Evolutionary conservation across 2,888 invertebrate genomes (phyloP), one percentile per base, ranked within the genome.

Genomic region (Eulithis testata): DNA sequence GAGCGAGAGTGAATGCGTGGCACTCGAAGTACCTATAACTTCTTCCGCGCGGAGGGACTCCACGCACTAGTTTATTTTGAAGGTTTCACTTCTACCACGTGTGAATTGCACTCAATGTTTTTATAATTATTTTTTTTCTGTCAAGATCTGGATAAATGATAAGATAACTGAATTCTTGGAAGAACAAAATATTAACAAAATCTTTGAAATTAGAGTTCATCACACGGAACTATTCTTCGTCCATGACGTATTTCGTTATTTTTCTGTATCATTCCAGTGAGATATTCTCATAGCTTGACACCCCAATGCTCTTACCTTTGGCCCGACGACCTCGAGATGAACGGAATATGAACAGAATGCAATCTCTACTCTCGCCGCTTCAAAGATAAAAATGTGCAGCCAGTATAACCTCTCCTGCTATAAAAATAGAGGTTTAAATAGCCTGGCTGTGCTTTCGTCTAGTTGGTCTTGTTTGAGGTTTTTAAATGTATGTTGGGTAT

Each of bases 301-400:
- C 75, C 63, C 27, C 9, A 44, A 60, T 65, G 71, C 80, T 78
- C 68, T 78, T 75, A 81, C 76, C 82, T 77, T 76, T 76, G 71
- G 75, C 75, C 75, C 74, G 71, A 31, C 81, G 80, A 85, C 85
- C 85, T 77, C 82, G 76, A 77, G 82, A 82, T 86, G 86, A 85
- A 77, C 83, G 79, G 77, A 75, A 80, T 84, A 87, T 86, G 84
- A 84, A 83, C 86, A 84, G 85, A 86, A 87, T 86, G 88, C 87
- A 88, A 88, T 88, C 86, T 87, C 83, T 69, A 74, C 71, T 66
- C 68, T 74, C 75, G 66, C 74, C 71, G 74, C 72, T 77, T 84
- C 79, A 86, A 83, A 84, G 82, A 77, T 76, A 80, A 79, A 82
- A 81, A 80, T 77, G 53, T 67, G 63, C 74, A 70, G 60, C 63